Conservation (phyloP, 2,888 invertebrate genomes). For the Osmoderma eremita region DNA sequence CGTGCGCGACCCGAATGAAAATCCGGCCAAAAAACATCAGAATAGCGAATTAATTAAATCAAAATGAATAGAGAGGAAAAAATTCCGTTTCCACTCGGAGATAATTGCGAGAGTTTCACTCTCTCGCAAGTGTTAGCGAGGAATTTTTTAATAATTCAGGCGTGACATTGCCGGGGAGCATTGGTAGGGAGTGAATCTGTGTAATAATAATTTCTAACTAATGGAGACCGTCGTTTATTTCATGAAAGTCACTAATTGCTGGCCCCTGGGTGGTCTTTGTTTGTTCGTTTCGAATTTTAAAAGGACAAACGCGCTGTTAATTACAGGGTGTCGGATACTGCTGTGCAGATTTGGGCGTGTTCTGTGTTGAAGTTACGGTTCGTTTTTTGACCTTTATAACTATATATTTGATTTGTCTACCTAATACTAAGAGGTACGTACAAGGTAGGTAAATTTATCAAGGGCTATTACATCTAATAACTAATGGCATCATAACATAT, state of each 20-base stretch:
- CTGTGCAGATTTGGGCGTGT: too few species aligned
- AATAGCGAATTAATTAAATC: slow-evolving; percentile 4
- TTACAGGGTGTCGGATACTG: not conserved
- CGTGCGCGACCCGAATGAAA: not conserved
- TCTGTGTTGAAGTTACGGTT: too few species aligned
- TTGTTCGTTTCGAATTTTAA: not conserved
- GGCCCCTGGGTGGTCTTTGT: not conserved
- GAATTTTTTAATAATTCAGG: not conserved
- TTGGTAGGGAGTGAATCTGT: not conserved
- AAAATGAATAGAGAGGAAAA: not conserved
- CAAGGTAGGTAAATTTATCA: too few species aligned
- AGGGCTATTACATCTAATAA: too few species aligned
- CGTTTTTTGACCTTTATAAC: too few species aligned
- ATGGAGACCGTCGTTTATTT: not conserved
- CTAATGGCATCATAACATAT: too few species aligned
- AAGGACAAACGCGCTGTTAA: not conserved
- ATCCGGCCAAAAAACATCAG: not conserved
- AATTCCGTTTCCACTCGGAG: not conserved
- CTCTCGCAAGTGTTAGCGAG: not conserved
- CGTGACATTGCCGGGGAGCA: not conserved
- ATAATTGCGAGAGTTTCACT: not conserved
- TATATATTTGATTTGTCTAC: too few species aligned
- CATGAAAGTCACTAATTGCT: not conserved
- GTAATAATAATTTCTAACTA: not conserved
- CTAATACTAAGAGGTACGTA: too few species aligned